Conservation (phyloP, 2,797 vertebrate species). For the Pelochelys cantorii region DNA sequence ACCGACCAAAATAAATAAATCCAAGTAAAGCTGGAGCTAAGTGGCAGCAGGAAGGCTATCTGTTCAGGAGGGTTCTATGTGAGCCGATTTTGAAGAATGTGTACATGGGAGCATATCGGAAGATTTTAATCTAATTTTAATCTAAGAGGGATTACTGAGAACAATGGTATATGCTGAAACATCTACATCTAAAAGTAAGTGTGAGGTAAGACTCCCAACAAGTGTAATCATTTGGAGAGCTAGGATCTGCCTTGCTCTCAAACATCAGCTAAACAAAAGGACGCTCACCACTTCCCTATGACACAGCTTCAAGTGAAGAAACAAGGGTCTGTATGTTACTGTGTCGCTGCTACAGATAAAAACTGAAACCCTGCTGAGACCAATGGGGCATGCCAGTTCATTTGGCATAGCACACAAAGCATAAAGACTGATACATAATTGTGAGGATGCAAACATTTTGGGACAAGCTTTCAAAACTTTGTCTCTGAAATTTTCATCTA, state of each 20-base stretch:
- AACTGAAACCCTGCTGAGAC: background rate
- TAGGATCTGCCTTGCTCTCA: rapidly evolving
- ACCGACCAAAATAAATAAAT: background rate
- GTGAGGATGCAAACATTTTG: background rate
- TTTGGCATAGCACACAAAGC: background rate
- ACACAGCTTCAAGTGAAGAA: background rate
- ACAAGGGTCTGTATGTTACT: background rate
- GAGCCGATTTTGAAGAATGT: background rate
- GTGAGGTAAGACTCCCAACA: background rate
- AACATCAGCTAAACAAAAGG: background rate
- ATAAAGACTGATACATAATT: background rate
- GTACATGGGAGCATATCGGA: background rate
- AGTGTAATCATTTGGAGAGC: background rate
- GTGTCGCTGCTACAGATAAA: background rate
- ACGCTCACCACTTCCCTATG: background rate
- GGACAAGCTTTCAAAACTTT: background rate
- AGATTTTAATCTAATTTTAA: background rate
- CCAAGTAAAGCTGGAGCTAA: background rate
- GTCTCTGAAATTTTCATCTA: background rate
- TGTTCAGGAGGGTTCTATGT: background rate
- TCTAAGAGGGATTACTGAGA: background rate
- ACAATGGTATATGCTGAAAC: rapidly evolving
- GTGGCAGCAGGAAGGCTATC: rapidly evolving
- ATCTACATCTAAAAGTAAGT: background rate
- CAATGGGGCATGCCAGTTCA: background rate